These are phyloP conservation scores for Actinopyga echinites DNA, from an alignment of 53 echinoderm and acorn worm genomes.

Conservation along the genomic window DNA sequence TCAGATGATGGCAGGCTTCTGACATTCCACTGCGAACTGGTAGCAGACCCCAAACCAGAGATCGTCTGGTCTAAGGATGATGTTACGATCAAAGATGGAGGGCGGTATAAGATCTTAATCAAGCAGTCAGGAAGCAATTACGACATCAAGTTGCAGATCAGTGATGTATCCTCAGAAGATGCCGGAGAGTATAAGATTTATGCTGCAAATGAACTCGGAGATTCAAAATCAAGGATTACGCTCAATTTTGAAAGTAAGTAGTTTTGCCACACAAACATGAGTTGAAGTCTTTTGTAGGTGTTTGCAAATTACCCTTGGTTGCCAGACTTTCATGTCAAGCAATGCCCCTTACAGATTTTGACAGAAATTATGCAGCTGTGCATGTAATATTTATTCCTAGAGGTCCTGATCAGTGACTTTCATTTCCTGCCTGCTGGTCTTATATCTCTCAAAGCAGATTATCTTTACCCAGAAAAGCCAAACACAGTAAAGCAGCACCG, in stretches of 20 bases:
- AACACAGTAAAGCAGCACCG: no score
- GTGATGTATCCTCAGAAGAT: conserved; percentile 75
- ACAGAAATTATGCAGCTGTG: no score
- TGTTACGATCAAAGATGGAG: conserved; percentile 61
- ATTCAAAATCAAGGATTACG: conserved; percentile 93
- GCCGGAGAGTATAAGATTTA: conserved; percentile 90
- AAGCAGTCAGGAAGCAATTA: conserved; percentile 71
- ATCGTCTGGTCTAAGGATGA: conserved; percentile 87
- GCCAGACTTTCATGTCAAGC: no score
- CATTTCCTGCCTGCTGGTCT: no score
- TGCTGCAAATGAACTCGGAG: conserved; percentile 88
- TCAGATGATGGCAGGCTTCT: conserved; percentile 78
- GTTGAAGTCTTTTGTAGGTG: no score
- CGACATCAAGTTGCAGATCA: conserved; percentile 60
- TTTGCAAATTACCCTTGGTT: no score
- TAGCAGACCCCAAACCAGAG: conserved; percentile 88
- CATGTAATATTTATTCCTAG: no score
- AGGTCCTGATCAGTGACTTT: no score
- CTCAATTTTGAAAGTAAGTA: conserved; percentile 92
- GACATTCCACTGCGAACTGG: conserved; percentile 86
- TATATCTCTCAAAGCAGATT: no score
- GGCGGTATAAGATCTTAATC: conserved; percentile 68
- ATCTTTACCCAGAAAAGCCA: no score
- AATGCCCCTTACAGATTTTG: no score
- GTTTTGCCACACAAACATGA: not conserved